Percentiles rank a stretch among this genome's conserved stretches.
phyloP scores from a whole-genome alignment of 2,888 invertebrate species.

The Tuberolachnus salignus region DNA sequence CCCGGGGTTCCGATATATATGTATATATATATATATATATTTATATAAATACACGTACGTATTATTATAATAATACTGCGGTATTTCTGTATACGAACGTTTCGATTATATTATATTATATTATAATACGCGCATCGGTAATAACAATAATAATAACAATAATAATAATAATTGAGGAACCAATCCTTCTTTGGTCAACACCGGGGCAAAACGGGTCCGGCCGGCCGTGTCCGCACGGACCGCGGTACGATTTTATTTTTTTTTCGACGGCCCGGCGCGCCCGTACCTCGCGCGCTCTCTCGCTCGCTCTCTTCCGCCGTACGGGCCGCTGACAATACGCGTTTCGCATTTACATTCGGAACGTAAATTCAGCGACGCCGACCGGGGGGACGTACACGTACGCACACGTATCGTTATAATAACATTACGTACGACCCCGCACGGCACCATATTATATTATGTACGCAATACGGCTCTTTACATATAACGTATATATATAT shows the following conservation, averaged over 20 bases:
- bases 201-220: slow-evolving; percentile 33
- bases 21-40: too few relatives aligned
- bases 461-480: neutral
- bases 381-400: slow-evolving; percentile 22
- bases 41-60: too few relatives aligned
- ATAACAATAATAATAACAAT: slow-evolving; percentile 10
- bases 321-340: slow-evolving; percentile 6
- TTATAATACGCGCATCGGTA: slow-evolving; percentile 6
- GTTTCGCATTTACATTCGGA: slow-evolving; percentile 35
- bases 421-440: neutral
- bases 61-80: too few relatives aligned
- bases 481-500: too few relatives aligned
- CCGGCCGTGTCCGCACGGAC: neutral
- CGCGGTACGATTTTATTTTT: neutral
- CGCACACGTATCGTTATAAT: slow-evolving; percentile 26
- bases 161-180: slow-evolving; percentile 45
- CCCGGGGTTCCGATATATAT: too few relatives aligned
- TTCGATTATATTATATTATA: too few relatives aligned
- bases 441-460: too few relatives aligned
- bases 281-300: too few relatives aligned
- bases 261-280: neutral
- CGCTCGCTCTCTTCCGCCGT: too few relatives aligned
- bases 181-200: slow-evolving; percentile 53
- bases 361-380: slow-evolving; percentile 41
- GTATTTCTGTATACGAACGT: too few relatives aligned